Evolutionary conservation across 2,113 vertebrate genomes (phyloP), one percentile per base, ranked within the genome.

Genomic region (Aphyosemion australe): DNA sequence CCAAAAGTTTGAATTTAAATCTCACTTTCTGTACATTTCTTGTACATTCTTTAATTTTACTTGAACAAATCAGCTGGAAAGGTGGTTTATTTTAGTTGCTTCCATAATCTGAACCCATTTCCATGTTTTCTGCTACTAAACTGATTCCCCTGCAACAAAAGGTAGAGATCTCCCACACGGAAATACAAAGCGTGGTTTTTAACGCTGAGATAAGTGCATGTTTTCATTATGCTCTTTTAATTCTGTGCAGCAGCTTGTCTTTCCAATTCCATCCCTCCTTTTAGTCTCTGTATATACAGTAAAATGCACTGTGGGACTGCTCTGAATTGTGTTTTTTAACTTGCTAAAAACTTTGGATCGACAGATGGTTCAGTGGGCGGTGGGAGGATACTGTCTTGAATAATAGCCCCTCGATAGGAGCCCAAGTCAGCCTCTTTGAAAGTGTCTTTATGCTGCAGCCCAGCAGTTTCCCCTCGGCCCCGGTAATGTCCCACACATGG

Each of bases 401-500:
- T 89, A 88, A 88, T 87, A 77, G 80, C 76, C 82, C 75, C 85
- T 74, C 70, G 54, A 77, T 82, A 76, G 71, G 77, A 84, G 55
- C 60, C 72, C 61, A 52, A 78, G 83, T 86, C 85, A 75, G 75
- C 57, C 57, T 61, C 76, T 82, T 84, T 85, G 78, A 85, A 86
- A 79, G 84, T 82, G 80, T 86, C 80, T 85, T 86, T 80, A 74
- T 79, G 84, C 84, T 55, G 73, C 74, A 84, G 61, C 82, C 79
- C 83, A 79, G 83, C 87, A 79, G 77, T 84, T 83, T 83, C 79
- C 78, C 79, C 79, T 88, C 69, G 72, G 79, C 87, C 81, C 84
- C 81, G 62, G 75, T 88, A 87, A 89, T 79, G 85, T 87, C 86
- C 77, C 85, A 77, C 71, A 88, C 78, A 77, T 68, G 52, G 76